phyloP scores from a whole-genome alignment of 1,140 invertebrate genomes.

The Bombus vancouverensis region DNA sequence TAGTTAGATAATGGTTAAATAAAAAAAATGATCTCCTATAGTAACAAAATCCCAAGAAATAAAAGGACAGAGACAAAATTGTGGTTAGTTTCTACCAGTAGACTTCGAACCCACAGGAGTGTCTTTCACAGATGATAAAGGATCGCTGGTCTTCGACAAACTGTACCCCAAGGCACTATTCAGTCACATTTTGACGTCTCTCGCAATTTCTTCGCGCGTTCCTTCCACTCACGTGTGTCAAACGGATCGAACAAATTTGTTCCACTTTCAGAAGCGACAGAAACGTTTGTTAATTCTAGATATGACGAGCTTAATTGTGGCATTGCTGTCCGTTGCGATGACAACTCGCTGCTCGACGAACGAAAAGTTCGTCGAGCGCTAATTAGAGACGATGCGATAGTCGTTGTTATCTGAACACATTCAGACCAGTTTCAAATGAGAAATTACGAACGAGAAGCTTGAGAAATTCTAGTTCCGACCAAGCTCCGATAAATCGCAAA shows the following conservation, averaged over 20 bases:
- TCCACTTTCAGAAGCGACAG: neutral
- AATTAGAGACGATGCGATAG: neutral
- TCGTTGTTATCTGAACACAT: neutral
- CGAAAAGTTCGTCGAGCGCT: neutral
- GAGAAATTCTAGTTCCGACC: neutral
- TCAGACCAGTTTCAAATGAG: neutral
- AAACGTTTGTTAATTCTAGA: constrained; percentile 2
- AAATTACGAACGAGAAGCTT: neutral
- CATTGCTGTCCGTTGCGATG: neutral
- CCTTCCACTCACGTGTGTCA: neutral
- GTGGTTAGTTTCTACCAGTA: neutral
- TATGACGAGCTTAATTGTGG: neutral
- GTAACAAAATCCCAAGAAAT: neutral
- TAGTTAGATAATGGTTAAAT: neutral
- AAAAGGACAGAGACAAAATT: neutral
- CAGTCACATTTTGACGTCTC: neutral
- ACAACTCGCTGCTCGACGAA: neutral
- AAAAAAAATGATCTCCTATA: neutral
- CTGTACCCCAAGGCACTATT: neutral
- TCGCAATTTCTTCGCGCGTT: neutral
- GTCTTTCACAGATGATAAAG: neutral
- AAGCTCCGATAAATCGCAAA: neutral
- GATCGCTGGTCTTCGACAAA: neutral
- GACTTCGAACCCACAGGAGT: neutral
- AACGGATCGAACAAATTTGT: neutral